Evolutionary conservation across 2,113 vertebrate species (phyloP), one percentile per base, ranked within the genome.

Genomic region (Dipodomys spectabilis): DNA sequence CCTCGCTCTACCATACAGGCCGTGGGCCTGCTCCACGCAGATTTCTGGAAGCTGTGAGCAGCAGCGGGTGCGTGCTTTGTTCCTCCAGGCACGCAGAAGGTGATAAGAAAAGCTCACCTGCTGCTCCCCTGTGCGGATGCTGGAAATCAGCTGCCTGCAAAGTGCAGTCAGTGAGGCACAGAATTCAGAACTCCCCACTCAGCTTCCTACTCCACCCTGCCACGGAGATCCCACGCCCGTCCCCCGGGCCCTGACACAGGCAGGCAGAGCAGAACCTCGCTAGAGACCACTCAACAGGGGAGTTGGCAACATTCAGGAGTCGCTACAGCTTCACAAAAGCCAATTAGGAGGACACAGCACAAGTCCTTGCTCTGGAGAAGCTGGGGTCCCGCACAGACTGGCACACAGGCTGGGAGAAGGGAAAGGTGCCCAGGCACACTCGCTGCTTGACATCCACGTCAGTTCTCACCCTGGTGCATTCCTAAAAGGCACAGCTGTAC

Each of bases 1-100:
- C 1, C n/a, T 49, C 0, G 4, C 53, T 6, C 75, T 4, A 0
- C 3, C 27, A 45, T 1, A 2, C 27, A 4, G 64, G 75, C 71
- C 80, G 65, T 5, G 32, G 0, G 6, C 65, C 60, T 39, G 73
- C 23, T 73, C 81, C 11, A 6, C 0, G 20, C 16, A 2, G 18
- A 18, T 2, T 45, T 32, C 30, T 30, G 39, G 30, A 25, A 27
- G 20, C 25, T 25, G 20, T 27, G 16, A 18, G 10, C 12, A 44
- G 53, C 10, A 39, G 73, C 7, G 16, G 15, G 30, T 78, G 10
- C 44, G 19, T 16, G 15, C 72, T 45, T 7, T 22, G 44, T 35
- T 64, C 62, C 81, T 62, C 79, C 15, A 0, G 1, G 18, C 35
- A 60, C 4, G 57, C 83, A 32, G n/a, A 32, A 45, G 16, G 7